Evolutionary conservation across 2,888 invertebrate genomes (phyloP).

Genomic region (Taphrorychus bicolor): DNA sequence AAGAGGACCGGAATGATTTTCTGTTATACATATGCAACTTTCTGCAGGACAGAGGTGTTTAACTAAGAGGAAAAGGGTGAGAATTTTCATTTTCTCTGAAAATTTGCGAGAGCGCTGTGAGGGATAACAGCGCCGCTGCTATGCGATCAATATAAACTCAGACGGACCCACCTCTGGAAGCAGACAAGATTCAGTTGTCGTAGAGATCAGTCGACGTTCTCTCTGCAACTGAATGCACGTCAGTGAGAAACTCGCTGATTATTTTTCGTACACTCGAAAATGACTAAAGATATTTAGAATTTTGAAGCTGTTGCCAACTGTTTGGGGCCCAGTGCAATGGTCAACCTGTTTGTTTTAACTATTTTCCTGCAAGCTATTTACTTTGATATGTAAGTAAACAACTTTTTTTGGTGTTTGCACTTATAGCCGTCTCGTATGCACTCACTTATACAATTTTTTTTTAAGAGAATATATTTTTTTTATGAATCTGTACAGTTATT

Average conservation of each 20-base stretch:
- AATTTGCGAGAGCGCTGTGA: conserved; percentile 25
- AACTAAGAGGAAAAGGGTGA: conserved; percentile 25
- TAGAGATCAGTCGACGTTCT: conserved; percentile 27
- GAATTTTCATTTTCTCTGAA: conserved; percentile 33
- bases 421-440: too few species aligned
- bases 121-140: conserved; percentile 30
- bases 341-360: conserved; percentile 19
- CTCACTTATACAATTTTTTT: too few species aligned
- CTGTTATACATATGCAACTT: conserved; percentile 13
- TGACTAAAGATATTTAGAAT: conserved; percentile 28
- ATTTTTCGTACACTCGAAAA: conserved; percentile 22
- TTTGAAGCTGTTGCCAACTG: conserved; percentile 9
- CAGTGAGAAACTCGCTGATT: conserved; percentile 20
- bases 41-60: conserved; percentile 9
- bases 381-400: conserved; percentile 34
- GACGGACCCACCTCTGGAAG: conserved; percentile 36
- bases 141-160: conserved; percentile 33
- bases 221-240: conserved; percentile 26
- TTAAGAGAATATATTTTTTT: too few species aligned
- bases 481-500: too few species aligned
- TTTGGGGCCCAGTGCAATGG: conserved; percentile 28
- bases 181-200: conserved; percentile 34
- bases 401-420: neutral
- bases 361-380: conserved; percentile 30
- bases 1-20: neutral